Base-by-base conservation (phyloP, 2,113 vertebrate genomes). In the Embiotoca jacksoni region DNA sequence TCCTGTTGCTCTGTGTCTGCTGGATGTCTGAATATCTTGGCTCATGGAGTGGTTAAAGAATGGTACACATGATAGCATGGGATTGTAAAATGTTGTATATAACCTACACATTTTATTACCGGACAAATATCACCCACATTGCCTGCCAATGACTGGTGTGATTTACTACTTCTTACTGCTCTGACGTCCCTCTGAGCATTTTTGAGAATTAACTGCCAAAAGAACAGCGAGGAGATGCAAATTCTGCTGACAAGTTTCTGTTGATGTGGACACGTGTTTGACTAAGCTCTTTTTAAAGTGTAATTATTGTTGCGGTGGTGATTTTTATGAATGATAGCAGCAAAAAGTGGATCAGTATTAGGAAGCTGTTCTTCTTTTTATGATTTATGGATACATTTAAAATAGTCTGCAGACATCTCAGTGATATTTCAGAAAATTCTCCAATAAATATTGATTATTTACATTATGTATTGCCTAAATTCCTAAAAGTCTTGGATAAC, bases 231-330 rank as follows among this genome's bases (percentile, higher is more conserved):
- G 9, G 53, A 69, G 61, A 57, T 37, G 31, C 60, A 59, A 36
- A 80, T 70, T 78, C 57, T 79, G 86, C 84, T 81, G 88, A 81
- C 73, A 14, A 31, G 63, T 52, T 70, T 80, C 72, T 76, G 41
- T 75, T 63, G 65, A 73, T 81, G 57, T 73, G 46, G 68, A 67
- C 44, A 88, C 75, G 73, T 80, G 70, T 63, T 57, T 6, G 46
- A 66, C 60, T 73, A 73, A 78, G 79, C 70, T 64, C 15, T 77
- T 81, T 79, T 44, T 74, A 52, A 65, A 60, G 41, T 50, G 33
- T 57, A 59, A 60, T 72, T 71, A 60, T 81, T 61, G 67, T 72
- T 82, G 23, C 55, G 54, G 15, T 50, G 31, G 13, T 44, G 31
- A 70, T 68, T 74, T 83, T 61, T 65, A 41, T 66, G 39, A 70